Evolutionary conservation across 37 sponge, comb jelly and placozoan genomes (phyloP).

Genomic region (Amphimedon queenslandica): DNA sequence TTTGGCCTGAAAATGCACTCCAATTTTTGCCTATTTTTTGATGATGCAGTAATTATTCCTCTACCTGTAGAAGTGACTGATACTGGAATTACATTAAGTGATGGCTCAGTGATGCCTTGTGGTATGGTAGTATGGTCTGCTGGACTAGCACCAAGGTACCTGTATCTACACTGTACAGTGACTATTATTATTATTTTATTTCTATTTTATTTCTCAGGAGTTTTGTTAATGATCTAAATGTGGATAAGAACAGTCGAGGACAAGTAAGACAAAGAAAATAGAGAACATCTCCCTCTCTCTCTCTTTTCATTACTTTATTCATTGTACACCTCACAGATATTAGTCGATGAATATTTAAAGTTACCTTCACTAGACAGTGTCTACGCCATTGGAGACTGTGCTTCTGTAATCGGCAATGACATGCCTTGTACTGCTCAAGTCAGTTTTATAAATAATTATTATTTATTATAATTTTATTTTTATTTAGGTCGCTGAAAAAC

Average conservation of each 20-base stretch:
- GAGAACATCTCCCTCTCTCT: too few species aligned
- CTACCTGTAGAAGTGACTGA: constrained; percentile 58
- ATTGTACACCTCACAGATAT: too few species aligned
- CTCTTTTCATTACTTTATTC: too few species aligned
- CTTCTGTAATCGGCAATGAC: constrained; percentile 25
- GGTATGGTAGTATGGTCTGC: constrained; percentile 90
- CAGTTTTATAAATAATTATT: too few species aligned
- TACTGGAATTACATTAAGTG: constrained; percentile 27
- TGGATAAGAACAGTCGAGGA: constrained; percentile 60
- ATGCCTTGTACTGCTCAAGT: constrained; percentile 80
- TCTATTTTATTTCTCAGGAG: too few species aligned
- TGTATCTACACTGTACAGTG: neutral
- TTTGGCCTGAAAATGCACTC: too few species aligned
- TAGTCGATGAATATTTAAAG: constrained; percentile 54
- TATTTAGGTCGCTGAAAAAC: constrained; percentile 78
- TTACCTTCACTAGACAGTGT: constrained; percentile 41
- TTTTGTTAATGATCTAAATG: constrained; percentile 34
- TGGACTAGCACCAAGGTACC: constrained; percentile 88
- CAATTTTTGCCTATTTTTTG: too few species aligned
- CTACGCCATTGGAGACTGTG: constrained; percentile 89
- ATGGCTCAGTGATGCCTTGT: constrained; percentile 52
- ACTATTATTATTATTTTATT: neutral
- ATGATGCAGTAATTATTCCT: too few species aligned
- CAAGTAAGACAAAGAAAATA: too few species aligned
- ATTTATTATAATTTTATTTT: constrained; percentile 10